phyloP scores from a whole-genome alignment of 2,113 vertebrate species.

The Eupsittula cactorum region DNA sequence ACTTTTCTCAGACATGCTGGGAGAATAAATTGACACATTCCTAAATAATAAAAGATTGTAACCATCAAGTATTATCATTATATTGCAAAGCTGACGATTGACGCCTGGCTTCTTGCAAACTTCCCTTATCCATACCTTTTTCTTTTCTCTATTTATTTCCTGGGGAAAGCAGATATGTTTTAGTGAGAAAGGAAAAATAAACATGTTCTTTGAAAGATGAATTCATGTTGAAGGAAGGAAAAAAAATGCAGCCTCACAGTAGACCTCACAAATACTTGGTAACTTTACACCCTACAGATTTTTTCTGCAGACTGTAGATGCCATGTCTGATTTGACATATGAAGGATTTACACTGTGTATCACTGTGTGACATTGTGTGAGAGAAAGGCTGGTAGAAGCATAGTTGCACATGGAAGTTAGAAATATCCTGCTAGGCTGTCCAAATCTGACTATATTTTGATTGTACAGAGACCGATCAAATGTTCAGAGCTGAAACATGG shows the following conservation, averaged over 20 bases:
- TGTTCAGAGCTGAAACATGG: conserved; percentile 54
- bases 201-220: conserved; percentile 2
- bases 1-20: background rate
- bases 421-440: conserved; percentile 66
- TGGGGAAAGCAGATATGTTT: background rate
- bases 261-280: conserved; percentile 65
- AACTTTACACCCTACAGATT: conserved; percentile 65
- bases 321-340: conserved; percentile 68
- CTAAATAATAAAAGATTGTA: conserved; percentile 16
- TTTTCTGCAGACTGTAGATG: conserved; percentile 64
- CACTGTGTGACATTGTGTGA: conserved; percentile 62
- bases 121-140: conserved; percentile 4
- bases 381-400: conserved; percentile 63
- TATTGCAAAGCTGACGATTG: background rate
- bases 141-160: conserved; percentile 1
- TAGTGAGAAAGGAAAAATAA: conserved; percentile 32
- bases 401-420: conserved; percentile 65
- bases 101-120: background rate
- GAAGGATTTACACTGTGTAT: conserved; percentile 68
- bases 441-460: conserved; percentile 70
- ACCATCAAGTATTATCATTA: background rate
- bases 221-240: conserved; percentile 16
- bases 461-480: conserved; percentile 53
- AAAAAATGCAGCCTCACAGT: conserved; percentile 48
- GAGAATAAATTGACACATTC: conserved; percentile 1